Conservation (phyloP, 2,797 vertebrate genomes). For the Avahi laniger region DNA sequence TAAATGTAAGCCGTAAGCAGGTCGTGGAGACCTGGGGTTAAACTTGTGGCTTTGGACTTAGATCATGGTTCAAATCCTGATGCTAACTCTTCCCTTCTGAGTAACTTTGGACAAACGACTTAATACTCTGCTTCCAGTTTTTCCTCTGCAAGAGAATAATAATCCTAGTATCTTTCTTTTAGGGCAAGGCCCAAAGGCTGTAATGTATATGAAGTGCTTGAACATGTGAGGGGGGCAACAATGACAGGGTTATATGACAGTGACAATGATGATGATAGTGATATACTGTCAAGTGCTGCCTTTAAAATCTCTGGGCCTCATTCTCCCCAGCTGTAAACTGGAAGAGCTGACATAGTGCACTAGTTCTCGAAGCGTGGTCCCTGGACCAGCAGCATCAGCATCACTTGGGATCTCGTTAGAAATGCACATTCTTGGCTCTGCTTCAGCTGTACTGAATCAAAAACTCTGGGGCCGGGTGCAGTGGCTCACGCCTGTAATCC, state of each 20-base stretch:
- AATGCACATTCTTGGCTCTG: background rate
- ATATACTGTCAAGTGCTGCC: background rate
- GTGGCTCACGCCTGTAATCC: background rate
- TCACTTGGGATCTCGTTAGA: background rate
- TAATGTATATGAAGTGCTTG: background rate
- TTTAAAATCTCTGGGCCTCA: background rate
- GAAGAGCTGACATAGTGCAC: background rate
- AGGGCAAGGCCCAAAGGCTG: background rate
- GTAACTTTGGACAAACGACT: background rate
- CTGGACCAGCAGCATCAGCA: background rate
- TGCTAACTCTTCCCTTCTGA: background rate
- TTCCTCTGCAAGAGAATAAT: background rate
- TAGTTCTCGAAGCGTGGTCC: background rate
- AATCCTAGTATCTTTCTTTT: background rate
- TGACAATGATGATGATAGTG: too few species aligned
- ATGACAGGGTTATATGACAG: background rate
- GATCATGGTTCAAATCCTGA: background rate
- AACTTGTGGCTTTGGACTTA: background rate
- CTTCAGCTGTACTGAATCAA: background rate
- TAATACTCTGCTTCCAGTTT: background rate
- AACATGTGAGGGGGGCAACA: background rate
- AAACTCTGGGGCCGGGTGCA: background rate
- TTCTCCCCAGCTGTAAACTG: background rate
- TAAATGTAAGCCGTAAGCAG: background rate
- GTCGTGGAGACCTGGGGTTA: background rate